Conservation (phyloP, 2,113 vertebrate species). For the Sander lucioperca region DNA sequence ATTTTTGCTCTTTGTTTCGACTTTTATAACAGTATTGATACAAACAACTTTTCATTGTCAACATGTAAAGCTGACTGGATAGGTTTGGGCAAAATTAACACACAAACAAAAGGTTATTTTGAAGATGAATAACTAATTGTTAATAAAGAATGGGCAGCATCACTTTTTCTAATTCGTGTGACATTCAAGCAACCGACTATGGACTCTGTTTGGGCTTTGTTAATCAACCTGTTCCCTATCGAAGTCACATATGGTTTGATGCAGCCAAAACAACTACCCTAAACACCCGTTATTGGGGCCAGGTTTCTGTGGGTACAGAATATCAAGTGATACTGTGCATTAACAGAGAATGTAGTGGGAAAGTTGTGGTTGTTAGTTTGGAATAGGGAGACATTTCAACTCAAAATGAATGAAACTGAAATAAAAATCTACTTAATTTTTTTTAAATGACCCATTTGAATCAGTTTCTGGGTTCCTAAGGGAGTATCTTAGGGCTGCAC, state of each 20-base stretch:
- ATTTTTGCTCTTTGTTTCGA: constrained; percentile 24
- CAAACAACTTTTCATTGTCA: neutral
- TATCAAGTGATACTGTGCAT: constrained; percentile 55
- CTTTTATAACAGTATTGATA: constrained; percentile 23
- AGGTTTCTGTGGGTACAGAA: constrained; percentile 56
- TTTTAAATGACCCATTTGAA: neutral
- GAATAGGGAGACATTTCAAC: constrained; percentile 22
- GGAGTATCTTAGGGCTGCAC: neutral
- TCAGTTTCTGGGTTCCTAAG: neutral
- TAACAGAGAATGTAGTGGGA: constrained; percentile 48
- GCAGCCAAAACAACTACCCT: constrained; percentile 55
- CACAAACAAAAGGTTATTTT: neutral
- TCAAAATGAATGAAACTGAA: constrained; percentile 19
- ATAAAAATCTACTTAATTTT: constrained; percentile 8
- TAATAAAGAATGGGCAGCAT: no score
- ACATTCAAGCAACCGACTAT: neutral
- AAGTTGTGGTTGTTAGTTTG: constrained; percentile 33
- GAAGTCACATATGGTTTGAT: constrained; percentile 40
- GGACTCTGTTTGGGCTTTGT: constrained; percentile 9
- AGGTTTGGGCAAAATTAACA: neutral
- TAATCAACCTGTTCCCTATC: constrained; percentile 29
- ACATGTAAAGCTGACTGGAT: neutral
- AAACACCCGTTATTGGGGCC: constrained; percentile 45
- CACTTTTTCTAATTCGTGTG: constrained; percentile 8
- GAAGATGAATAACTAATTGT: neutral